Base-by-base conservation (phyloP, 1,140 invertebrate species). In the Drosophila baimaii region DNA sequence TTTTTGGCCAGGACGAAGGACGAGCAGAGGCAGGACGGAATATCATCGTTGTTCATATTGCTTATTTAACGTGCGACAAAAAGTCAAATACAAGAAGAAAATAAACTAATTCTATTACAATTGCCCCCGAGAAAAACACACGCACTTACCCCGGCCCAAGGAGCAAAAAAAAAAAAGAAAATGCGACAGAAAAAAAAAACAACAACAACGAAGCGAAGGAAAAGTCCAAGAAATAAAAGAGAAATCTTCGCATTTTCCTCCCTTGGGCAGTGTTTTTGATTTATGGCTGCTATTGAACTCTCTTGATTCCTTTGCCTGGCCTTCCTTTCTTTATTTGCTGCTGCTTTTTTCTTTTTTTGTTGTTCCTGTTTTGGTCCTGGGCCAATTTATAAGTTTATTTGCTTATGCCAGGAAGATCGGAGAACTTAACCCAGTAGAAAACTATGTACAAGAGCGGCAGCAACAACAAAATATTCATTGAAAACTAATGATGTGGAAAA, bases 401-500 rank as follows among this genome's bases (percentile, higher is more conserved):
- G 82, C 82, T 77, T 85, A 83, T 88, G 57, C 46, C 59, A 39
- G 44, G 29, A 63, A 63, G 57, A 54, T 49, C 27, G 35, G 27
- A 17, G 27, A 41, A 74, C 76, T 85, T 85, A 85, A 75, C 81
- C 81, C 82, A 65, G 57, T 54, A 44, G 61, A 63, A 19, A 66
- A 52, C 54, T 52, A 44, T n/a, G n/a, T n/a, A n/a, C n/a, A n/a
- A n/a, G n/a, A n/a, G n/a, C n/a, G n/a, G n/a, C n/a, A n/a, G n/a
- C 43, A 68, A 23, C 66, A 79, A 57, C 52, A 68, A 71, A 46
- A 88, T 88, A 88, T 83, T 82, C 83, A 88, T 86, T 86, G 79
- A 83, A 83, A 88, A 89, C 84, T 88, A 88, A 88, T 89, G 83
- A 88, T 88, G 83, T 80, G 80, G 80, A 88, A 88, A 88, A 89